These are phyloP conservation scores for Brachystomella parvula DNA, from an alignment of 1,140 invertebrate species.

Conservation along the genomic window DNA sequence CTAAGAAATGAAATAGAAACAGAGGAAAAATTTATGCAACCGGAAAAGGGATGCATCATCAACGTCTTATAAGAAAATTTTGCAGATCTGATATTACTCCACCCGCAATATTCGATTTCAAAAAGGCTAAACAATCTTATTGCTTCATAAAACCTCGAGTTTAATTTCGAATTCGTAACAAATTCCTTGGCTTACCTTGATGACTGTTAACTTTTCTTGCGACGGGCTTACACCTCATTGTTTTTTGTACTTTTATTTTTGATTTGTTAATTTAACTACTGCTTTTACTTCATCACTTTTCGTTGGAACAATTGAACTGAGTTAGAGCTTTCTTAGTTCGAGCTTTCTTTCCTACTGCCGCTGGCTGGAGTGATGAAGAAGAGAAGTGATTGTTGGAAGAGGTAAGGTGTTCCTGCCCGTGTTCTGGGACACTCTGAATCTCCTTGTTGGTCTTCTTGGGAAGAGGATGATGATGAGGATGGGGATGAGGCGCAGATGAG, in stretches of 20 bases:
- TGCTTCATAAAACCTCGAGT: no score
- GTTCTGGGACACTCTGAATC: not conserved
- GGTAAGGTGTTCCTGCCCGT: slow-evolving; percentile 15
- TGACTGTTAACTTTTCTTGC: slow-evolving; percentile 32
- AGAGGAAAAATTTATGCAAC: no score
- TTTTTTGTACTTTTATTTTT: slow-evolving; percentile 4
- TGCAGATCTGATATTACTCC: no score
- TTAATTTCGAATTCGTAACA: no score
- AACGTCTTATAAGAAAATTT: no score
- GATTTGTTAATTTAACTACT: no score
- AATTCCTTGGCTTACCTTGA: slow-evolving; percentile 35
- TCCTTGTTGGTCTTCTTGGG: not conserved
- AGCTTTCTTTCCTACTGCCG: not conserved
- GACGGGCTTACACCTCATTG: slow-evolving; percentile 33
- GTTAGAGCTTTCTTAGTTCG: not conserved
- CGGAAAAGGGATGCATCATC: no score
- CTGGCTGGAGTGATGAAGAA: not conserved
- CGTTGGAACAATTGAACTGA: not conserved
- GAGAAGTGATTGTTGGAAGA: slow-evolving; percentile 19
- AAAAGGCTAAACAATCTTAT: no score
- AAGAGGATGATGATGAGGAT: slow-evolving; percentile 25
- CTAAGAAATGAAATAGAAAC: no score
- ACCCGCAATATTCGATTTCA: no score
- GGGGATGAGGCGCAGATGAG: slow-evolving; percentile 22
- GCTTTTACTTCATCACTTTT: not conserved